phyloP scores from a whole-genome alignment of 2,797 vertebrate genomes.

The Leptoclinus maculatus region DNA sequence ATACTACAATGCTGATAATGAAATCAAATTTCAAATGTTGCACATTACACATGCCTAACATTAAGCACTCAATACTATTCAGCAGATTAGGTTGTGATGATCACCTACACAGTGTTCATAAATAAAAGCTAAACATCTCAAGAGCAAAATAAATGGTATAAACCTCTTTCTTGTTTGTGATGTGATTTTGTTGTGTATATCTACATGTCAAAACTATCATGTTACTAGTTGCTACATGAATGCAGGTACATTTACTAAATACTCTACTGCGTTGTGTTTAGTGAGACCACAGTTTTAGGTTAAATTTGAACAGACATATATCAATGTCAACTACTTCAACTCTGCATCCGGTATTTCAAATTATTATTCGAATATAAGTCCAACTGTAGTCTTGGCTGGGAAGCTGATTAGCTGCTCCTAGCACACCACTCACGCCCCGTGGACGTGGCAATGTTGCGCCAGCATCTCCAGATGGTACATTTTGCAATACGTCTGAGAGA shows the following conservation, averaged over 20 bases:
- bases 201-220: not conserved
- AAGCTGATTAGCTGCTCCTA: too few relatives aligned
- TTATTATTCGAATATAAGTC: not conserved
- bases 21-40: not conserved
- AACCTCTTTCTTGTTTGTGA: not conserved
- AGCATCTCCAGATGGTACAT: too few relatives aligned
- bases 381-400: not conserved
- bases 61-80: not conserved
- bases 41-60: not conserved
- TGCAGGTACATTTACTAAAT: not conserved
- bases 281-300: too few relatives aligned
- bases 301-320: not conserved
- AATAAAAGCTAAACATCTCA: conserved; percentile 2
- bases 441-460: too few relatives aligned
- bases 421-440: too few relatives aligned
- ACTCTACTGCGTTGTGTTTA: not conserved
- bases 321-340: not conserved
- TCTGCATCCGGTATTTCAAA: not conserved
- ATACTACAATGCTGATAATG: not conserved
- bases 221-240: not conserved
- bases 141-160: conserved; percentile 1
- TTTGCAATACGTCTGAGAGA: too few relatives aligned
- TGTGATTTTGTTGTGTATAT: not conserved
- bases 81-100: not conserved
- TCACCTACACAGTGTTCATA: not conserved